Evolutionary conservation across 2,888 invertebrate genomes (phyloP).

Genomic region (Nephrotoma appendiculata): DNA sequence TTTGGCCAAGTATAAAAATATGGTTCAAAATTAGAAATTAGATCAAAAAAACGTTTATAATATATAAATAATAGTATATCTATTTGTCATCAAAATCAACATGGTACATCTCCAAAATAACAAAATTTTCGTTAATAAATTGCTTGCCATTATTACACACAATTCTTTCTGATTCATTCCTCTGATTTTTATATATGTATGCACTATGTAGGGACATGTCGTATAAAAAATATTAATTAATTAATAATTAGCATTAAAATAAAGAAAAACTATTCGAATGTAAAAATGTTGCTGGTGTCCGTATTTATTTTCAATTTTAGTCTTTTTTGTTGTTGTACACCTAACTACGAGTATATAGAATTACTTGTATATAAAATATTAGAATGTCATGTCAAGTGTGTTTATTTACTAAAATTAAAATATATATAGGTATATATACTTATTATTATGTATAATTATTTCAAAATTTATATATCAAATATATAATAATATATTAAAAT

Average conservation of each 20-base stretch:
- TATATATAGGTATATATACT: neutral
- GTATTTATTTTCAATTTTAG: neutral
- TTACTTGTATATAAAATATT: neutral
- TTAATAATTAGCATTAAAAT: neutral
- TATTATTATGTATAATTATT: too few relatives aligned
- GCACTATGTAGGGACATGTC: neutral
- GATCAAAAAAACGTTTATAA: neutral
- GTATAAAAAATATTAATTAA: neutral
- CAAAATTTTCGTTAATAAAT: neutral
- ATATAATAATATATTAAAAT: neutral
- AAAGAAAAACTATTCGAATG: neutral
- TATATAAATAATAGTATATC: neutral
- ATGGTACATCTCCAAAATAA: neutral
- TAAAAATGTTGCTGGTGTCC: neutral
- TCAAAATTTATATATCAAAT: neutral
- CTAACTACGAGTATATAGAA: neutral
- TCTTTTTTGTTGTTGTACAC: neutral
- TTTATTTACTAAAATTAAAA: neutral
- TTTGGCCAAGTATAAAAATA: too few relatives aligned
- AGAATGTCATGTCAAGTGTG: neutral
- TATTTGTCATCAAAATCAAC: neutral
- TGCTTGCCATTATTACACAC: neutral
- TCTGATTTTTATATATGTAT: neutral
- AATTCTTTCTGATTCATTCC: neutral
- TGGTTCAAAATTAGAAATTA: too few relatives aligned